Base-by-base conservation (phyloP, 1,140 invertebrate species). In the Drosophila tropicalis region DNA sequence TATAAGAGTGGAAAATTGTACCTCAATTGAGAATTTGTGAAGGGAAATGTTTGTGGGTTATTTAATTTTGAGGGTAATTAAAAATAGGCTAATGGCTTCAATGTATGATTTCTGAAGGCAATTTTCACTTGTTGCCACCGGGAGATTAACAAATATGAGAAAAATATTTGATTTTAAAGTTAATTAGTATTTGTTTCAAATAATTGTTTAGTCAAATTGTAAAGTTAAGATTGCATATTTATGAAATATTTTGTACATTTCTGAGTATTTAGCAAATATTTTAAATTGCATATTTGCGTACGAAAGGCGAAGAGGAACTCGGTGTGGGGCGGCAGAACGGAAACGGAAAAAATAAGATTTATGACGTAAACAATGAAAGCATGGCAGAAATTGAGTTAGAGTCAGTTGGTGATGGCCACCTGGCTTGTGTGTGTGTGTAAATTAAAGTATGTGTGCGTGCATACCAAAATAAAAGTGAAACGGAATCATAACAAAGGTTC, bases 341-440 rank as follows among this genome's bases (percentile, higher is more conserved):
- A 87, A 87, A 69, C 83, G 83, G 83, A 89, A 87, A 72, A 87
- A 87, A 87, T 83, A 79, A 87, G 83, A 87, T 87, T 87, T 87
- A 87, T 87, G 83, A 87, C 78, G 76, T 89, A 80, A 60, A 79
- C 76, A 79, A 87, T 81, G 83, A 72, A 72, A 6, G 29, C 10
- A 39, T 22, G 58, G 58, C 19, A 22, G 1, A 22, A 1, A 22
- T 22, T 1, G 22, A 57, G 56, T 29, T 17, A 34, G 15, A 39
- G 70, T 13, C 22, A 41, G 60, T 44, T 39, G 34, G 69, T 9
- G 17, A 60, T 67, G 57, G 56, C 12, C 54, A 62, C 56, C 60
- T 57, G 68, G 61, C 57, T 54, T 22, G 22, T 22, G 22, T 22
- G 13, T 76, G 67, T 67, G 61, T 83, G 68, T 79, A 70, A 79